Evolutionary conservation across 2,888 invertebrate species (phyloP), one percentile per base, ranked within the genome.

Genomic region (Eulithis prunata): DNA sequence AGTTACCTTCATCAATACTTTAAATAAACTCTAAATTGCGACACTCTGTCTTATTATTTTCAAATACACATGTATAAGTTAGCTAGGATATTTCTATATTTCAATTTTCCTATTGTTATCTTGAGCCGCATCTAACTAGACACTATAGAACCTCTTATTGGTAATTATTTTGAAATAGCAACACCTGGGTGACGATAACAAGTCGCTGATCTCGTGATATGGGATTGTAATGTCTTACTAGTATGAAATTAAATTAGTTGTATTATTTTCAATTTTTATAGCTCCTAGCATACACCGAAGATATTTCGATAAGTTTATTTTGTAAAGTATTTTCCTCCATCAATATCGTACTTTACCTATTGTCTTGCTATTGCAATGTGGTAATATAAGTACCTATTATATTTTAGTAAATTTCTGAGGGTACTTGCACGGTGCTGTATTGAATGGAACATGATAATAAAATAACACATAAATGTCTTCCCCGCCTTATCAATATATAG

Each of bases 231-330:
- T 91, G 86, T 91, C 91, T 90, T 89, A 90, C 90, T 92, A 90
- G 89, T 90, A 92, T 91, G 91, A 92, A 93, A 92, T 93, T 91
- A 92, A 82, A 91, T 90, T 93, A 92, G 91, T 89, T 91, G 89
- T 92, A 93, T 91, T 92, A 92, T 92, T 93, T 92, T 91, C 91
- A 92, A 90, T 91, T 92, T 93, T 91, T 91, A 91, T 92, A 93
- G 91, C 85, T 93, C 92, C 93, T 93, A 92, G 93, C 91, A 88
- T 93, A 93, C 91, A 93, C 93, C 93, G 93, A 93, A 93, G 93
- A 93, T 93, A 92, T 92, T 91, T 92, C 88, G 91, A 91, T 93
- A 93, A 93, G 93, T 88, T 92, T 92, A 92, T 92, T 91, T 91
- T 92, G 87, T 92, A 91, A 92, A 91, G 85, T 89, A 89, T 90